Evolutionary conservation across 2,113 vertebrate species (phyloP).

Genomic region (Pituophis catenifer): DNA sequence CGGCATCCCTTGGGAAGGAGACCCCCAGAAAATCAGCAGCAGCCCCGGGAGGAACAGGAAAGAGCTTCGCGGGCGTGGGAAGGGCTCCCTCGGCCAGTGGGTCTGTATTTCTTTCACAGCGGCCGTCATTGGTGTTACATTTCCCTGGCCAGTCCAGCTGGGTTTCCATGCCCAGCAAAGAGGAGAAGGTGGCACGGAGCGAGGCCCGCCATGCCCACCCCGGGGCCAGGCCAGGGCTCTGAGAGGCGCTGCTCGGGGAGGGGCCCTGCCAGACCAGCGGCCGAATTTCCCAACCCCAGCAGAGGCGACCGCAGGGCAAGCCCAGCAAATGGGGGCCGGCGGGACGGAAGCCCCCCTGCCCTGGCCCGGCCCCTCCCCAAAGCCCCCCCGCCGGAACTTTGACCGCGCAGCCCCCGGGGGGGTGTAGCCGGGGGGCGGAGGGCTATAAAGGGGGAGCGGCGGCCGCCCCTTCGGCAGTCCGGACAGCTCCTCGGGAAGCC

Average conservation of each 20-base stretch:
- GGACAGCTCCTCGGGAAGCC: background rate
- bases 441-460: background rate
- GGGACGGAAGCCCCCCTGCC: background rate
- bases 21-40: background rate
- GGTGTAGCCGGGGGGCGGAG: background rate
- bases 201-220: background rate
- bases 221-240: fast-evolving
- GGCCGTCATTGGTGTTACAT: background rate
- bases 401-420: conserved; percentile 23
- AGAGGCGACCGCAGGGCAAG: fast-evolving
- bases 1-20: background rate
- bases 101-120: background rate
- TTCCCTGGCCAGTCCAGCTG: background rate
- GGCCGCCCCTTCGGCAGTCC: background rate
- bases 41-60: background rate
- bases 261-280: background rate
- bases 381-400: conserved; percentile 37
- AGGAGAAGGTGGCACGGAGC: background rate
- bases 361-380: background rate
- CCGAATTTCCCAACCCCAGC: conserved; percentile 22
- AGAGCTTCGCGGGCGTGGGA: background rate
- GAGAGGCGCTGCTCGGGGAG: background rate
- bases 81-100: background rate
- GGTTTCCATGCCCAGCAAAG: background rate
- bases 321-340: background rate